These are phyloP conservation scores for Callopanchax toddi DNA, from an alignment of 2,113 vertebrate species.

Conservation along the genomic window DNA sequence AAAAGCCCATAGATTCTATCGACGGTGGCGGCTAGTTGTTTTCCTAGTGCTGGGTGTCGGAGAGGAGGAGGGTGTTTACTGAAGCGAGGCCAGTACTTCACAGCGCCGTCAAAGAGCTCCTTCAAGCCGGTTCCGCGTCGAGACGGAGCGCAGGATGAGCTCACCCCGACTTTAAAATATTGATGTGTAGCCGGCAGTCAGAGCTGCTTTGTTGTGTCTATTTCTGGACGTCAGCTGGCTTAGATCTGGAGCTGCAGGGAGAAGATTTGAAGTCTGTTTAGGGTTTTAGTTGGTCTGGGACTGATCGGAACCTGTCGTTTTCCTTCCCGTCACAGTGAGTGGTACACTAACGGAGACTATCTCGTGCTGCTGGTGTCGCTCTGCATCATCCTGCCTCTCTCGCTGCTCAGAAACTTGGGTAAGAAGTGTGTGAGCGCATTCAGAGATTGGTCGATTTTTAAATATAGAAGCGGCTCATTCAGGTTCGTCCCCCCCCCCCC, in stretches of 20 bases:
- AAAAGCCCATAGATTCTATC: too few relatives aligned
- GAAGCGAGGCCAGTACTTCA: conserved; percentile 19
- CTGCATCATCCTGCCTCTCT: background rate
- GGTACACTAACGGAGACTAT: conserved; percentile 3
- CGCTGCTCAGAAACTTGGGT: background rate
- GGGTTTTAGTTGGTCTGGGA: too few relatives aligned
- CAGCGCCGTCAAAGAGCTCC: conserved; percentile 49
- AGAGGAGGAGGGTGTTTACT: background rate
- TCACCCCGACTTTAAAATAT: conserved; percentile 56
- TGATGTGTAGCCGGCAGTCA: conserved; percentile 23
- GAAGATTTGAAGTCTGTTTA: too few relatives aligned
- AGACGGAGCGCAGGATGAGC: conserved; percentile 50
- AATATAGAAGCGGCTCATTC: background rate
- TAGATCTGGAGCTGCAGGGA: too few relatives aligned
- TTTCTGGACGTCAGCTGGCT: conserved; percentile 19
- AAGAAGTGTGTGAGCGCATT: background rate
- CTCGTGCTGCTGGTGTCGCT: background rate
- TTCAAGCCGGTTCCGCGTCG: conserved; percentile 61
- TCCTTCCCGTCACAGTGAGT: background rate
- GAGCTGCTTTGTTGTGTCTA: conserved; percentile 26
- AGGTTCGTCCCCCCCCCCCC: background rate
- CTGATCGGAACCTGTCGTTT: background rate
- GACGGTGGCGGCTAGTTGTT: conserved; percentile 8
- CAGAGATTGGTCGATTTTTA: too few relatives aligned
- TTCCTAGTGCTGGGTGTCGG: background rate